These are phyloP conservation scores for Steatocranus sp. DNA, from an alignment of 2,797 vertebrate species.

Conservation along the genomic window DNA sequence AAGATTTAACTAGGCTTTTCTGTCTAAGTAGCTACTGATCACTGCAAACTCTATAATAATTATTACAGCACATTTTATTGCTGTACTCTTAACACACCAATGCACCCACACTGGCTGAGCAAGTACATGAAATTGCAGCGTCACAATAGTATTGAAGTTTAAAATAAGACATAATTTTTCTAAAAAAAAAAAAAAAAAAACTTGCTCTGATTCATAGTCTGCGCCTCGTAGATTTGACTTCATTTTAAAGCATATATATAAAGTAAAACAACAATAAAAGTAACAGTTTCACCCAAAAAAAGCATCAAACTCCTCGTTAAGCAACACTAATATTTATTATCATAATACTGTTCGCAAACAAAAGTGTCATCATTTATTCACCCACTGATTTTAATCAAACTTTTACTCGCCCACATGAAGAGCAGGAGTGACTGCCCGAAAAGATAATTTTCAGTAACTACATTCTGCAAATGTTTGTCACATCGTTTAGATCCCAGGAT, in stretches of 20 bases:
- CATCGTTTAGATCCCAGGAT: background rate
- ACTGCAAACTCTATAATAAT: background rate
- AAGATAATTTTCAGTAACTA: background rate
- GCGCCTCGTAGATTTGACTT: background rate
- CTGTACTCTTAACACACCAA: background rate
- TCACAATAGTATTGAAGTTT: background rate
- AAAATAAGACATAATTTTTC: background rate
- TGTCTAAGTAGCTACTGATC: slow-evolving; percentile 1
- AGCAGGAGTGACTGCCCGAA: background rate
- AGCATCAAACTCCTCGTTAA: background rate
- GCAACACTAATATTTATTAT: background rate
- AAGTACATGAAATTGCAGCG: background rate
- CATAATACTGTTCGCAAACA: background rate
- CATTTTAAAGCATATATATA: background rate
- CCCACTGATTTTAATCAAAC: background rate
- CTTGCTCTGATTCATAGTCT: background rate
- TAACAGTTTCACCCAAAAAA: background rate
- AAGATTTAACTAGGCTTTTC: background rate
- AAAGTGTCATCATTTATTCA: background rate
- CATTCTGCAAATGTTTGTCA: background rate
- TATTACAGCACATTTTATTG: background rate
- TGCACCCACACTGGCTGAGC: background rate
- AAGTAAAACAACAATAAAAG: background rate
- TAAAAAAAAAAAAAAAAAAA: rapidly evolving
- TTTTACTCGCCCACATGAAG: background rate